phyloP scores from a whole-genome alignment of 2,888 invertebrate species.

The Pocota personata region DNA sequence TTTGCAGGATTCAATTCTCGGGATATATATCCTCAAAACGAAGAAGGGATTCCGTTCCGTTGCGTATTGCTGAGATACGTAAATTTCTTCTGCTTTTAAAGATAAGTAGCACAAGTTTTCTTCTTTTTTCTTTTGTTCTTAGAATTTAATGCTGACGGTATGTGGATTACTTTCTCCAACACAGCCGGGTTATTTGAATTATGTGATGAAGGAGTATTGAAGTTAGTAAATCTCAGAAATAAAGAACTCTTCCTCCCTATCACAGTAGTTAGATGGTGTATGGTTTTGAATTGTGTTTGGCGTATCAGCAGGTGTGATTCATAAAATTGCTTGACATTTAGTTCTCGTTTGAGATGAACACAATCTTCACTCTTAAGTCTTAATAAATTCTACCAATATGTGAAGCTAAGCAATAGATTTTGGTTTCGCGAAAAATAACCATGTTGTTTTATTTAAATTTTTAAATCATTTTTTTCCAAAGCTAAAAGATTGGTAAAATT shows the following conservation, averaged over 20 bases:
- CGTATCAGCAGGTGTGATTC: conserved; percentile 5
- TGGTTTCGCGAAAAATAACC: too few relatives aligned
- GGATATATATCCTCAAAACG: conserved; percentile 3
- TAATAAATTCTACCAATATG: neutral
- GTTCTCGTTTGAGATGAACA: neutral
- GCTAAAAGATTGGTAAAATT: too few relatives aligned
- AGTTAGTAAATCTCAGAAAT: conserved; percentile 53
- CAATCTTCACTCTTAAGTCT: neutral
- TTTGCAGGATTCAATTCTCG: conserved; percentile 43
- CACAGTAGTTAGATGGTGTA: neutral
- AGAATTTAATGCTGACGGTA: conserved; percentile 55
- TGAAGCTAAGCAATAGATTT: neutral
- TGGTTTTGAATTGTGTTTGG: neutral
- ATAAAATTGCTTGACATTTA: neutral
- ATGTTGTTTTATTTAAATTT: too few relatives aligned
- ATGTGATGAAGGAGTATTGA: conserved; percentile 41
- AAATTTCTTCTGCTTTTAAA: conserved; percentile 44
- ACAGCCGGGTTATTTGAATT: conserved; percentile 42
- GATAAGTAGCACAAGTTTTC: conserved; percentile 4
- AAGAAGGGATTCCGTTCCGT: conserved; percentile 35
- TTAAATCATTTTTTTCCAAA: too few relatives aligned
- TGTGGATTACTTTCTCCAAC: conserved; percentile 42
- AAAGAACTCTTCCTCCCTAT: neutral
- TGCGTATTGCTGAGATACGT: conserved; percentile 54
- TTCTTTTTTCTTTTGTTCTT: conserved; percentile 17